Evolutionary conservation across 2,113 vertebrate species (phyloP).

Genomic region (Phasianus colchicus): DNA sequence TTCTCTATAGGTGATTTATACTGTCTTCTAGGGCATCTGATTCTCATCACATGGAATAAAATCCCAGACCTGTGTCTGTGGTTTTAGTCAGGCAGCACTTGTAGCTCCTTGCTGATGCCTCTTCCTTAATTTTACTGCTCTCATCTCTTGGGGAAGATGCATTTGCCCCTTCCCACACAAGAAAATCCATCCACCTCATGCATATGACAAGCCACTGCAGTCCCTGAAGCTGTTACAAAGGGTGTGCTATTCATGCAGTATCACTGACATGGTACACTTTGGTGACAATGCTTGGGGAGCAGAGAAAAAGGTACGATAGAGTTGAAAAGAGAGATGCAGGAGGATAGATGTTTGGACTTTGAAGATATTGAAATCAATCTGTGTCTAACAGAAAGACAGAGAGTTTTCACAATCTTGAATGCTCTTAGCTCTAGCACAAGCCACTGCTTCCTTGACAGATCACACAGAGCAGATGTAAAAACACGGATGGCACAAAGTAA

Average conservation of each 20-base stretch:
- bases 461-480: neutral
- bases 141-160: neutral
- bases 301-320: neutral
- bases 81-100: neutral
- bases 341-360: neutral
- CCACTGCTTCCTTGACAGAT: neutral
- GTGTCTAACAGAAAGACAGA: neutral
- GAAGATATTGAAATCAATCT: neutral
- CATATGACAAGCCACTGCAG: neutral
- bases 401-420: neutral
- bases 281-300: neutral
- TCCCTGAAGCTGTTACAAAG: neutral
- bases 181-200: neutral
- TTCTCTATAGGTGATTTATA: constrained; percentile 4
- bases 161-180: neutral
- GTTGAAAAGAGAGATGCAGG: neutral
- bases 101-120: neutral
- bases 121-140: neutral
- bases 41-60: neutral
- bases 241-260: neutral
- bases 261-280: neutral
- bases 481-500: neutral
- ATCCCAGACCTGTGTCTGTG: neutral
- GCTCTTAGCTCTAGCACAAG: neutral
- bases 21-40: constrained; percentile 26